Conservation (phyloP, 2,888 invertebrate species). For the Lacanobia wlatinum region DNA sequence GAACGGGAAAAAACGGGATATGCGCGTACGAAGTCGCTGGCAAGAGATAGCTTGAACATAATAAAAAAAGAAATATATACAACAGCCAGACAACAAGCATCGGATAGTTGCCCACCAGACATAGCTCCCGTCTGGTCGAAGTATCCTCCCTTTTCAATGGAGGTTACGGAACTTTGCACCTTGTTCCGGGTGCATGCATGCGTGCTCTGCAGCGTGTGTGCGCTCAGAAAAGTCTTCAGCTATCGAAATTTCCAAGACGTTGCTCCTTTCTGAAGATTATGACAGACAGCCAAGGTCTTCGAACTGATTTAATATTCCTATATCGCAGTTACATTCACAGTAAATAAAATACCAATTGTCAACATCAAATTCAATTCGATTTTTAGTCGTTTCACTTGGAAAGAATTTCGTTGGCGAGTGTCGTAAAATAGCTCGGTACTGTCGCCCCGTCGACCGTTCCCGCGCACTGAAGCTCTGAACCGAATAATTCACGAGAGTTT, state of each 20-base stretch:
- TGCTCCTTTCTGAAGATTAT: not conserved
- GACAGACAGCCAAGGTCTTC: conserved; percentile 11
- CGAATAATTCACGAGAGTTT: conserved; percentile 80
- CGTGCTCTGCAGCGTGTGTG: no score
- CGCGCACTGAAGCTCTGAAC: conserved; percentile 75
- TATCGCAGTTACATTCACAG: conserved; percentile 58
- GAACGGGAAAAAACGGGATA: no score
- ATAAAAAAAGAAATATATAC: no score
- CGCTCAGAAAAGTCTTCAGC: not conserved
- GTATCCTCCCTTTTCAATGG: no score
- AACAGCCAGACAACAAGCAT: no score
- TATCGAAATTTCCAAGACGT: not conserved
- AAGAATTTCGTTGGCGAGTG: conserved; percentile 75
- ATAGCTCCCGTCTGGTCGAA: no score
- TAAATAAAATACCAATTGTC: conserved; percentile 71
- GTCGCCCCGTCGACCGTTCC: conserved; percentile 72
- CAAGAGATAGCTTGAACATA: no score
- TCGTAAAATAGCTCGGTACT: conserved; percentile 79
- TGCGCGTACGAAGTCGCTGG: no score
- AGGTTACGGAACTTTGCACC: no score
- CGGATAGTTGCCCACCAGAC: no score
- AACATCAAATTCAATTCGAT: conserved; percentile 79
- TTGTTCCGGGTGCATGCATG: not conserved
- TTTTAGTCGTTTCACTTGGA: conserved; percentile 73
- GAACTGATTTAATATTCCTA: conserved; percentile 41